A percentile compares a stretch with the other conserved stretches of the same genome.
Evolutionary conservation across 2,113 vertebrate genomes (phyloP).

Genomic region (Lutjanus erythropterus): DNA sequence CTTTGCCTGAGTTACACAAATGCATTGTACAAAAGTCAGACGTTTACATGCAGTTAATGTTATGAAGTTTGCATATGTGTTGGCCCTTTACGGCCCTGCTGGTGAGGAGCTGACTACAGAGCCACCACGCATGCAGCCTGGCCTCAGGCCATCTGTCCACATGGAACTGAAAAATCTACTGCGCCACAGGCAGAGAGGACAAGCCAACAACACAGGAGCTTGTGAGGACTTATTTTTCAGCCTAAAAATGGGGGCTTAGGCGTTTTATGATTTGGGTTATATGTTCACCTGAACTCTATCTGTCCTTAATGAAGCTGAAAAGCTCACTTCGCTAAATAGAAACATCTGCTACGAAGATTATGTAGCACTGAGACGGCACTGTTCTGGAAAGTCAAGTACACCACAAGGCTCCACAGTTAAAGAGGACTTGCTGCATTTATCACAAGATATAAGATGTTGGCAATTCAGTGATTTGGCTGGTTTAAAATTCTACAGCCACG

Average conservation of each 20-base stretch:
- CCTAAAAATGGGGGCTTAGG: conserved; percentile 35
- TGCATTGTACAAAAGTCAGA: not conserved
- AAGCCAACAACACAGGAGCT: conserved; percentile 54
- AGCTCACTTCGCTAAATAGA: conserved; percentile 36
- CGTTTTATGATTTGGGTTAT: conserved; percentile 30
- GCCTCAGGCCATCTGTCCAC: conserved; percentile 71
- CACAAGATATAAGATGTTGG: conserved; percentile 13
- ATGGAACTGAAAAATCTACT: conserved; percentile 77
- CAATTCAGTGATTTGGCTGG: not conserved
- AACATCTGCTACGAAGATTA: conserved; percentile 53
- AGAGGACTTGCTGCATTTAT: conserved; percentile 19
- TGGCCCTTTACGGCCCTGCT: conserved; percentile 41
- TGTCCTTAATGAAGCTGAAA: conserved; percentile 50
- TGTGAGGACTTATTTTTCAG: conserved; percentile 36
- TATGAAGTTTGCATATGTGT: conserved; percentile 40
- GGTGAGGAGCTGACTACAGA: conserved; percentile 55
- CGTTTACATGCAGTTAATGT: not conserved
- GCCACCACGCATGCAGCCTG: conserved; percentile 72
- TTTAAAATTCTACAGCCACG: not conserved
- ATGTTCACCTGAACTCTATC: conserved; percentile 43
- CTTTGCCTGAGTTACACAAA: conserved; percentile 4
- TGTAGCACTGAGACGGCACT: conserved; percentile 44
- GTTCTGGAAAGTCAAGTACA: conserved; percentile 43
- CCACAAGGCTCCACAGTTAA: conserved; percentile 28
- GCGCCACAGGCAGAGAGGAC: conserved; percentile 69